Percentiles rank a stretch among this genome's conserved stretches.
These are phyloP conservation scores for Zelostemma sp. DNA, from an alignment of 1,140 invertebrate species.

Conservation along the genomic window DNA sequence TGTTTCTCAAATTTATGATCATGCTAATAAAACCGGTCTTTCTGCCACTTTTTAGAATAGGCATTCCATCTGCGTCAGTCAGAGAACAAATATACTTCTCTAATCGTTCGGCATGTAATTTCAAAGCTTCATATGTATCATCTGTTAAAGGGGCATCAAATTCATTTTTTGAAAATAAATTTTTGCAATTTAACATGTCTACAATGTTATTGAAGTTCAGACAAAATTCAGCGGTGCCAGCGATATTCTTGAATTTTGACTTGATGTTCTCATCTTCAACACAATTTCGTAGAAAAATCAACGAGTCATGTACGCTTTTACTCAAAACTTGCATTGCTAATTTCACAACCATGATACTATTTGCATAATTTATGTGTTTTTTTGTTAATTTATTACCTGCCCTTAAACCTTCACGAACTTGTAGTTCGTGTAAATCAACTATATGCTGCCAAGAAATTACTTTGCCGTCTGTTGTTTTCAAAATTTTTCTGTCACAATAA, in stretches of 20 bases:
- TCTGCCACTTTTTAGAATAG: slow-evolving; percentile 2
- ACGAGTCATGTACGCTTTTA: slow-evolving; percentile 41
- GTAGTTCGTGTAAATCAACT: slow-evolving; percentile 27
- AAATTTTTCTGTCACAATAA: slow-evolving; percentile 19
- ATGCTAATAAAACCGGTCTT: slow-evolving; percentile 54
- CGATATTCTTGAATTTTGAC: slow-evolving; percentile 35
- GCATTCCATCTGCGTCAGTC: slow-evolving; percentile 30
- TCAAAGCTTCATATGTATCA: slow-evolving; percentile 13
- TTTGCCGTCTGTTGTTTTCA: slow-evolving; percentile 18
- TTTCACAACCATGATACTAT: not conserved
- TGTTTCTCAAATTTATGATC: slow-evolving; percentile 43
- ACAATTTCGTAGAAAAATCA: slow-evolving; percentile 32
- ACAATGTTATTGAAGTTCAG: slow-evolving; percentile 50
- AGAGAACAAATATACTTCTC: slow-evolving; percentile 23
- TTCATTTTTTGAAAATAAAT: too few species aligned
- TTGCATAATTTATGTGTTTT: slow-evolving; percentile 17
- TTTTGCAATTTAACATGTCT: slow-evolving; percentile 50
- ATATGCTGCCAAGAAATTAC: slow-evolving; percentile 40
- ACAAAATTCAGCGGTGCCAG: slow-evolving; percentile 40
- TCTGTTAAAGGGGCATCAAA: not conserved
- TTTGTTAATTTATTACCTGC: slow-evolving; percentile 4
- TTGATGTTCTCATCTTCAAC: slow-evolving; percentile 19
- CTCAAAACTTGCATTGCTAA: slow-evolving; percentile 29
- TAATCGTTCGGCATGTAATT: slow-evolving; percentile 17
- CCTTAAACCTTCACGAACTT: slow-evolving; percentile 36